Base-by-base conservation (phyloP, 2,797 vertebrate genomes). In the Neosilurus mollespiculum region DNA sequence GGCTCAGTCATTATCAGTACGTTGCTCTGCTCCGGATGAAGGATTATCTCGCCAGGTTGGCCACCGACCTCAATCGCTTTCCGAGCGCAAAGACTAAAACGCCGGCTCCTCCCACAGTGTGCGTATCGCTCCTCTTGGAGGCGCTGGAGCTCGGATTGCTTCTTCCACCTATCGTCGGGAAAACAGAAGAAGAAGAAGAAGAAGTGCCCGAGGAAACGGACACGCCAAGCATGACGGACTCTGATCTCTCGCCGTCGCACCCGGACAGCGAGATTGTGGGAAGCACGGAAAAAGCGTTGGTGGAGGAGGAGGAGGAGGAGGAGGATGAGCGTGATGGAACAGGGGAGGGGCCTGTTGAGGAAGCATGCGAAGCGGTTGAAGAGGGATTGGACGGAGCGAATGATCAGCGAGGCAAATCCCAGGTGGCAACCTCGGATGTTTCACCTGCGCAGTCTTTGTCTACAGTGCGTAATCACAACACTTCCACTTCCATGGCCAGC, bases 1-100 rank as follows among this genome's bases (percentile, higher is more conserved):
- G 96, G 88, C 94, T 99, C 54, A 97, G 97, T 89, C 98, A 99
- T 91, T 99, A 99, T 91, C 97, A 99, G 83, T 99, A 97, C 43
- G 92, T 99, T 56, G 97, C 97, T 12, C 93, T 99, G 76, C 94
- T 99, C 83, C 95, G 98, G 80, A 94, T 98, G 93, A 98, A 95
- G 88, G 97, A 99, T 66, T 90, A 94, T 75, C 89, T 99, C 86
- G 93, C 94, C n/a, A 89, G 92, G 0, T 91, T 99, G 56, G 95
- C 95, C 71, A 94, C 95, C 56, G 96, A 98, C 89, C 86, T 99
- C 89, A 88, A 93, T 59, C 94, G 91, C 34, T 96, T 97, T 54
- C 92, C 94, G 89, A 89, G 91, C 71, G 84, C 93, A 80, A 92
- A 84, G 0, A 93, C 94, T 2, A 90, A 93, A 78, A 88, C 92